phyloP scores from a whole-genome alignment of 2,888 invertebrate genomes.

The Matsumyia berberina region DNA sequence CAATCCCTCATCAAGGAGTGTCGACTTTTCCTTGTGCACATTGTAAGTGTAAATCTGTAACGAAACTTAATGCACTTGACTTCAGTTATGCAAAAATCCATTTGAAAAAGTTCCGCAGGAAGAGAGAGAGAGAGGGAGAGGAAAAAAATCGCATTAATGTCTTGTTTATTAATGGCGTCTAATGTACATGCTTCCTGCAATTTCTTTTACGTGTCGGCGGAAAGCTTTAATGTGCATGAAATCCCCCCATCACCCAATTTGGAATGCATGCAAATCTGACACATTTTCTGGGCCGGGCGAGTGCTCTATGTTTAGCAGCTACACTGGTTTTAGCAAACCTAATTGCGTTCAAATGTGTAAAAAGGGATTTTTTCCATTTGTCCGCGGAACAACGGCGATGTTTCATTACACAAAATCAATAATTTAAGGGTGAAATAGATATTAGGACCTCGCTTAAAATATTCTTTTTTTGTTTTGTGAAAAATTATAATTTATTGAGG shows the following conservation, averaged over 20 bases:
- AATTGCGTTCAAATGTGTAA: conserved; percentile 44
- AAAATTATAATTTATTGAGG: conserved; percentile 42
- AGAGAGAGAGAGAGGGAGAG: too few species aligned
- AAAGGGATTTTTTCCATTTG: conserved; percentile 9
- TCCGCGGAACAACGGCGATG: neutral
- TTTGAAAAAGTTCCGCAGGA: neutral
- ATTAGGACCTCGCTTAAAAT: conserved; percentile 10
- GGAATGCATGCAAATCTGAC: neutral
- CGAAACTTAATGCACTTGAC: neutral
- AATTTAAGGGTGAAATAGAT: conserved; percentile 47
- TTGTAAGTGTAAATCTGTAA: neutral
- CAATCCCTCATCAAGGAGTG: neutral
- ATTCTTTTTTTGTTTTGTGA: neutral
- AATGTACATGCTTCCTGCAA: conserved; percentile 41
- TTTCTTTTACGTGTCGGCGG: conserved; percentile 18
- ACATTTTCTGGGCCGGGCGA: too few species aligned
- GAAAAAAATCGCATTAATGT: conserved; percentile 43
- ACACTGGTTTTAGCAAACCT: conserved; percentile 34
- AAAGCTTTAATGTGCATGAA: conserved; percentile 27
- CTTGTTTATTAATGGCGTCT: conserved; percentile 46
- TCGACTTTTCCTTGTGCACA: neutral
- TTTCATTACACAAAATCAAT: conserved; percentile 50
- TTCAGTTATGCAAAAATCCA: conserved; percentile 13
- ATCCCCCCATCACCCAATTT: neutral
- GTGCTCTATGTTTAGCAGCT: conserved; percentile 33